These are phyloP conservation scores for Amphimallon solstitiale DNA, from an alignment of 2,888 invertebrate species.

Conservation along the genomic window DNA sequence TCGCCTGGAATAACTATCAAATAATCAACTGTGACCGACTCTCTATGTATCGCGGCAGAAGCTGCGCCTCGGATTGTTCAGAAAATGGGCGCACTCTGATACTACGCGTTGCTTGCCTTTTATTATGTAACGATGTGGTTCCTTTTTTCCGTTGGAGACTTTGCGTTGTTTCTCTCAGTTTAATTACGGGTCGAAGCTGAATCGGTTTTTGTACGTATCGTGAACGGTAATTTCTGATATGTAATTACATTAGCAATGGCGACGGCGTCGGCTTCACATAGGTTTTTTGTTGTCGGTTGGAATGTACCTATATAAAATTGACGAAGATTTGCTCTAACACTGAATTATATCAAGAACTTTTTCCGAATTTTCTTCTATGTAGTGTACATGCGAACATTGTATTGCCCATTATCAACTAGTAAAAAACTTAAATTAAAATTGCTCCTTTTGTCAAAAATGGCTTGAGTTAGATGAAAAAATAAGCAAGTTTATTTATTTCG, in stretches of 20 bases:
- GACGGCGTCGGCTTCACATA: background rate
- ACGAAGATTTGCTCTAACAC: too few relatives aligned
- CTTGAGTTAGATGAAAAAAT: too few relatives aligned
- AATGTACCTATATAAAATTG: too few relatives aligned
- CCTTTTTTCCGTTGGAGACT: background rate
- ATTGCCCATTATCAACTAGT: too few relatives aligned
- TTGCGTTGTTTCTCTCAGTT: background rate
- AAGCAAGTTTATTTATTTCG: too few relatives aligned
- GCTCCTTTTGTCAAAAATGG: too few relatives aligned
- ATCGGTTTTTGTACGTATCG: background rate
- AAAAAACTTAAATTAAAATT: too few relatives aligned
- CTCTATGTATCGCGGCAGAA: background rate
- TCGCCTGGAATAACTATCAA: constrained; percentile 55
- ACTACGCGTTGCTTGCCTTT: background rate
- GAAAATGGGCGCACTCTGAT: too few relatives aligned
- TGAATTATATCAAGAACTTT: too few relatives aligned
- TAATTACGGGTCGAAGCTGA: background rate
- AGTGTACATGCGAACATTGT: too few relatives aligned
- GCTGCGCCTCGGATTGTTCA: too few relatives aligned
- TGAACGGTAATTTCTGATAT: background rate
- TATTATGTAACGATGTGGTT: constrained; percentile 7
- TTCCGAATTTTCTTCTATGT: too few relatives aligned
- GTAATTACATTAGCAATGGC: background rate
- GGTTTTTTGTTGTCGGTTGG: background rate
- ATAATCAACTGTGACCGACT: constrained; percentile 58